Evolutionary conservation across 2,113 vertebrate genomes (phyloP), one percentile per base, ranked within the genome.

Genomic region (Oxyruncus cristatus): DNA sequence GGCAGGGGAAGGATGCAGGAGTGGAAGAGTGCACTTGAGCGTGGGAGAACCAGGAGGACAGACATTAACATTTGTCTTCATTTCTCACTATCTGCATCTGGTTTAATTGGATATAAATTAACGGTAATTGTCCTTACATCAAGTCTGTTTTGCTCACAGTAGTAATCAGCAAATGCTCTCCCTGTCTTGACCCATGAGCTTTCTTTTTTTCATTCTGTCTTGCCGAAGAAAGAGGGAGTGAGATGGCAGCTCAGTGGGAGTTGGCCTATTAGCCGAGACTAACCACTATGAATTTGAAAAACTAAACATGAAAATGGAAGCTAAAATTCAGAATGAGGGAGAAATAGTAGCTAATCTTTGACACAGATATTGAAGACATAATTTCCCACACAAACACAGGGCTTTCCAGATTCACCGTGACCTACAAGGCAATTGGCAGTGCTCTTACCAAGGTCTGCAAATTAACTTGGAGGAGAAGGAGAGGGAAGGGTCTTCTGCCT

Each of bases 401-500:
- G 14, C 2, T 85, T 88, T 78, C 20, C 28, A 53, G 26, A 79
- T 71, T 62, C 16, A 55, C 16, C 5, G 42, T 81, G 32, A 13
- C 20, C n/a, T 80, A 27, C 14, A 44, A 37, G 49, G 19, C 32
- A 56, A 27, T 5, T 52, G 14, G 13, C 8, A 3, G 27, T 52
- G 33, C 32, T 89, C 13, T 42, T 74, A 28, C 8, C 24, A 70
- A 81, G n/a, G 20, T 41, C 41, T 89, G 24, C 32, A 77, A 84
- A 44, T 2, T 19, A 32, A 8, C 35, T 61, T 46, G 23, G 10
- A 52, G 47, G 14, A 70, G 35, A 80, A 83, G 3, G 3, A 14
- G 33, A 70, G 7, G 3, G 15, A 71, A 5, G 1, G 0, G 2
- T 42, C 7, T 59, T 37, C 21, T 66, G 6, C 9, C 5, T 42